Percentiles rank a stretch among this genome's conserved stretches.
Conservation (phyloP, 2,113 vertebrate genomes). For the Megaceryle torquata region DNA sequence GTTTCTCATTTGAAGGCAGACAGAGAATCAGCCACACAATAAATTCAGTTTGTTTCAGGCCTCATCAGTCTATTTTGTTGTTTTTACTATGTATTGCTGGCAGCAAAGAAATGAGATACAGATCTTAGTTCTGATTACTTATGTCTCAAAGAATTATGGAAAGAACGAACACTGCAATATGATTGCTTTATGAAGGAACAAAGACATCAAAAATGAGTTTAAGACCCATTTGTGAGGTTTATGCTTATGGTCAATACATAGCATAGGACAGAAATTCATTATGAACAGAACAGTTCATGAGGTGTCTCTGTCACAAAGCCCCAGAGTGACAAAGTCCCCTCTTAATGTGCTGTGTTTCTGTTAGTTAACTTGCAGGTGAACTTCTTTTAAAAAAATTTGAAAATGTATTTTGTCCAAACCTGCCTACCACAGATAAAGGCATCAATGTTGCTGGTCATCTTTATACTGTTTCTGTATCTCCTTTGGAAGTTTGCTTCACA, state of each 20-base stretch:
- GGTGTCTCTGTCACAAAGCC: background rate
- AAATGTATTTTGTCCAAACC: background rate
- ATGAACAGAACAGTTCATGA: background rate
- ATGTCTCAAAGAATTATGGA: background rate
- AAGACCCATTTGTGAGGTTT: background rate
- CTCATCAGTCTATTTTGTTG: background rate
- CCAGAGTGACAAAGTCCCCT: background rate
- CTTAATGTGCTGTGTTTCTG: background rate
- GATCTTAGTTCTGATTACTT: background rate
- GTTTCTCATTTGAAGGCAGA: background rate
- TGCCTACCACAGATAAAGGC: background rate
- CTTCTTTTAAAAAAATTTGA: background rate
- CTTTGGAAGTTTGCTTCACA: background rate
- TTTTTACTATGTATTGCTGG: background rate
- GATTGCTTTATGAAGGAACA: background rate
- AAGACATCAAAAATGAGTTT: background rate
- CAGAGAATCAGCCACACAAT: background rate
- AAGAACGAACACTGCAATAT: background rate
- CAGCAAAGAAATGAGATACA: background rate
- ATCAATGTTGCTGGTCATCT: background rate
- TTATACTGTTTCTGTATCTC: background rate
- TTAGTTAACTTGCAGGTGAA: background rate
- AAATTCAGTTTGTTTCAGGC: background rate
- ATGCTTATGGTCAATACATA: background rate
- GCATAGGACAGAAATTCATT: background rate